Evolutionary conservation across 2,888 invertebrate genomes (phyloP), one percentile per base, ranked within the genome.

Genomic region (Molorchus minor): DNA sequence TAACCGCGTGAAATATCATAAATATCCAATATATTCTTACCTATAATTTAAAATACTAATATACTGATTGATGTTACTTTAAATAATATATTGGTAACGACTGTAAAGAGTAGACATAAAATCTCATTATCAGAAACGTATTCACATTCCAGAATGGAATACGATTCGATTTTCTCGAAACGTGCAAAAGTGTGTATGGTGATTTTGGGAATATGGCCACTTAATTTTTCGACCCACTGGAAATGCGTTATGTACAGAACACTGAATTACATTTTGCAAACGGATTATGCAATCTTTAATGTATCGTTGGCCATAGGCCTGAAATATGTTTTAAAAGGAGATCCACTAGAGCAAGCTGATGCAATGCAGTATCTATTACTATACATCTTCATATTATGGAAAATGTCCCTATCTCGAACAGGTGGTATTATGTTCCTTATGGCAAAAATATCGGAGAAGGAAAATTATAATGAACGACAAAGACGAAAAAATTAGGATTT

Each of bases 131-230:
- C n/a, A n/a, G n/a, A n/a, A n/a, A n/a, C n/a, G n/a, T n/a, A n/a
- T n/a, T n/a, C n/a, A n/a, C n/a, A n/a, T n/a, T n/a, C n/a, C n/a
- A n/a, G n/a, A n/a, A 53, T 54, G 58, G 53, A 40, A 15, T 46
- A 35, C 20, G 29, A 52, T 10, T 57, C 51, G 2, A 20, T 15
- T 17, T 52, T 44, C 17, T 7, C 52, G 13, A 51, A 25, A 15
- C 30, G n/a, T 8, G 29, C 19, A 1, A 57, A 38, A 52, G 10
- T 13, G 1, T 8, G 21, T 10, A 38, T 57, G 52, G 3, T 57
- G 19, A 1, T 21, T n/a, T n/a, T 29, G 4, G 57, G 51, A 1
- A 12, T 38, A 4, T 57, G 57, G 57, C 57, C 57, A 8, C 1
- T 35, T n/a, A 36, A 21, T n/a, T 10, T 30, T n/a, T 52, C 44